These are phyloP conservation scores for Erebia ligea DNA, from an alignment of 2,888 invertebrate species.

Conservation along the genomic window DNA sequence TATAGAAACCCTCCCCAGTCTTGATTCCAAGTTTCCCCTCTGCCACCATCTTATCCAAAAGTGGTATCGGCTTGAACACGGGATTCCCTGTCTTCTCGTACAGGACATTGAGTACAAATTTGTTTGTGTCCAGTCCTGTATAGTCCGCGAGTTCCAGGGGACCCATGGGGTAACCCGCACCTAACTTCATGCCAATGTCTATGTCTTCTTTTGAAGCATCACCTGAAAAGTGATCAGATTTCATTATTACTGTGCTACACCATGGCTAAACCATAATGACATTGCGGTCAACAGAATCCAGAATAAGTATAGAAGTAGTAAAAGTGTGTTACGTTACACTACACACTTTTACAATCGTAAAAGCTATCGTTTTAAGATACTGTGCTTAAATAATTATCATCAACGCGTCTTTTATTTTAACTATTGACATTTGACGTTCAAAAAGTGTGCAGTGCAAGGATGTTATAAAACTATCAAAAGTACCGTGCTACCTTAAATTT, in stretches of 20 bases:
- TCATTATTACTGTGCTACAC: background rate
- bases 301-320: background rate
- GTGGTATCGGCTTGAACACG: constrained; percentile 80
- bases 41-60: constrained; percentile 87
- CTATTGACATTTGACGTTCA: too few species aligned
- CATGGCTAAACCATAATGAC: too few species aligned
- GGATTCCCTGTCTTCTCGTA: constrained; percentile 83
- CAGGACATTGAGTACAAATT: constrained; percentile 92
- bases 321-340: too few species aligned
- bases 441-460: too few species aligned
- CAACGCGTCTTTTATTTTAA: too few species aligned
- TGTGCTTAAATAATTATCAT: too few species aligned
- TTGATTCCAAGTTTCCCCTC: constrained; percentile 92
- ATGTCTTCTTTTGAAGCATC: constrained; percentile 90
- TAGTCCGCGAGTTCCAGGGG: constrained; percentile 94
- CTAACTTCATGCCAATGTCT: constrained; percentile 95
- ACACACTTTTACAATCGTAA: too few species aligned
- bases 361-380: too few species aligned
- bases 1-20: constrained; percentile 93
- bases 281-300: too few species aligned
- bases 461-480: too few species aligned
- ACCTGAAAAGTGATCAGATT: constrained; percentile 65
- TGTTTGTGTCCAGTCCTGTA: constrained; percentile 92
- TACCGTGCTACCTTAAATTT: too few species aligned
- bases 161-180: constrained; percentile 96